Evolutionary conservation across 2,797 vertebrate genomes (phyloP), one percentile per base, ranked within the genome.

Genomic region (Sitta carolinensis): DNA sequence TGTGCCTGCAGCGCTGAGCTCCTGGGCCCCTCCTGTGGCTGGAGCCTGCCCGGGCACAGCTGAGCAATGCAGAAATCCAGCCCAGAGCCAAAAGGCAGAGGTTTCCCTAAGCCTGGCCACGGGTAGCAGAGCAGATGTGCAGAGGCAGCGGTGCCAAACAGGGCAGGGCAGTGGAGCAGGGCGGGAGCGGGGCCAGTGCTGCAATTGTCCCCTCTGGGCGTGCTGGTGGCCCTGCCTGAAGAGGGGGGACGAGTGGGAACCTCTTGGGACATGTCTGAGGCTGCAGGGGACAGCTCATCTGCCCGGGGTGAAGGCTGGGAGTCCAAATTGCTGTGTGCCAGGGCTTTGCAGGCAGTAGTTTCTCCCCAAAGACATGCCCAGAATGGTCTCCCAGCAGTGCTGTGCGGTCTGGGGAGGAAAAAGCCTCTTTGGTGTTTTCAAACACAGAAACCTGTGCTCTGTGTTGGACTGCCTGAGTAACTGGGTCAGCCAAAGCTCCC

Each of bases 131-230:
- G 64, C 89, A 84, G 68, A 63, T 47, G 88, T 45, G 58, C 40
- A 8, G 50, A 74, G 61, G 30, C 10, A 11, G 15, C 0, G 0
- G 70, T 62, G 79, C 79, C 80, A 58, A 54, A 12, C 0, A 11
- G 76, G 55, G 21, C 11, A 13, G 77, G 68, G 77, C 82, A 89
- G 51, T 5, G 57, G 57, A 54, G 48, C 54, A 66, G 43, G 23
- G 57, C 0, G 1, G 61, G 19, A n/a, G 40, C 0, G 0, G 43
- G n/a, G 47, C 15, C 59, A 47, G 1, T 0, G 5, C 78, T 50
- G 40, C 58, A 17, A 2, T 3, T n/a, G 32, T 40, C 29, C 26
- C 45, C 36, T 59, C 51, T 25, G 27, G 22, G 21, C 1, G 1
- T 29, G 40, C n/a, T 1, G 20, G 23, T 25, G 57, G 42, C 67